Evolutionary conservation across 2,888 invertebrate species (phyloP).

Genomic region (Shargacucullia verbasci): DNA sequence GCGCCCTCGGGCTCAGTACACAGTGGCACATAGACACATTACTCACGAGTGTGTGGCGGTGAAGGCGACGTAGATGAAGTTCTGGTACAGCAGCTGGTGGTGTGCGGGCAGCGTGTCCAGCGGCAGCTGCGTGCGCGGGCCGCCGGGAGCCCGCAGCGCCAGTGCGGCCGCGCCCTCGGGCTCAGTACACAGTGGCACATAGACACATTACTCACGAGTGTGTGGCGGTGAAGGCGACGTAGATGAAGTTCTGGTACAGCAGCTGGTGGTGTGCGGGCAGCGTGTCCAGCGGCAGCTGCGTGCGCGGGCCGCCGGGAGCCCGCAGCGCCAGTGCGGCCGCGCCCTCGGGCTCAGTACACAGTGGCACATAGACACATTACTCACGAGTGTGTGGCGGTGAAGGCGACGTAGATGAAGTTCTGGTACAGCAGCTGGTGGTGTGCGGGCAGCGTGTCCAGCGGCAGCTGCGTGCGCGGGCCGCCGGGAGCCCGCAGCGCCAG

Average conservation of each 20-base stretch:
- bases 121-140: constrained; percentile 93
- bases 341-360: constrained; percentile 92
- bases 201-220: constrained; percentile 13
- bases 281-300: constrained; percentile 92
- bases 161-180: too few relatives aligned
- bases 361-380: too few relatives aligned
- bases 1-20: too few relatives aligned
- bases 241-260: constrained; percentile 99
- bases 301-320: constrained; percentile 96
- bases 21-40: too few relatives aligned
- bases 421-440: constrained; percentile 95
- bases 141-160: constrained; percentile 96
- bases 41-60: constrained; percentile 77
- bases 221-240: constrained; percentile 93
- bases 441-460: constrained; percentile 92
- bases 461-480: constrained; percentile 93
- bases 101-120: constrained; percentile 92
- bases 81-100: constrained; percentile 95
- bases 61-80: constrained; percentile 98
- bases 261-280: constrained; percentile 91
- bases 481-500: constrained; percentile 95
- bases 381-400: constrained; percentile 79
- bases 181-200: too few relatives aligned
- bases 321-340: constrained; percentile 92
- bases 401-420: constrained; percentile 98